phyloP scores from a whole-genome alignment of 2,888 invertebrate genomes.

The Drosophila buzzatii region DNA sequence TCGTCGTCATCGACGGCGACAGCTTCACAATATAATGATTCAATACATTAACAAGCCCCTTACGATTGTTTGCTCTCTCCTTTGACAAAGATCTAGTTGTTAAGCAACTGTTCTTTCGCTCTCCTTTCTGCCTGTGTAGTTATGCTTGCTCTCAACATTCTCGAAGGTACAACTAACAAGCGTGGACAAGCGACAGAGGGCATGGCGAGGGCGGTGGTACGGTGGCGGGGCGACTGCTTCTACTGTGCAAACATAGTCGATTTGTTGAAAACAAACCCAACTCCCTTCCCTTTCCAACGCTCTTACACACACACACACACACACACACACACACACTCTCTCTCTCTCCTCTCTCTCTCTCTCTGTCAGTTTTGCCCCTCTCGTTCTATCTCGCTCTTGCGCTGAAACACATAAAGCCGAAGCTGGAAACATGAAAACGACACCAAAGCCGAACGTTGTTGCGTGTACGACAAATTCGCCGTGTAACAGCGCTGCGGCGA shows the following conservation, averaged over 20 bases:
- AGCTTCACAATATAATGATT: slow-evolving; percentile 1
- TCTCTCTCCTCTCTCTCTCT: neutral
- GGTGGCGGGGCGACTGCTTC: slow-evolving; percentile 1
- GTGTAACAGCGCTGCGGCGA: slow-evolving; percentile 60
- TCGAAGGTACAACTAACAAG: slow-evolving; percentile 50
- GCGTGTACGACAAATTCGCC: slow-evolving; percentile 53
- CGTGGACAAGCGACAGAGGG: slow-evolving; percentile 2
- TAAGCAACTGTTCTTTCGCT: slow-evolving; percentile 5
- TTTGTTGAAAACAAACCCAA: slow-evolving; percentile 59
- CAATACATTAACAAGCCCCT: slow-evolving; percentile 5
- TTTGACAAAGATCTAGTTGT: slow-evolving; percentile 3
- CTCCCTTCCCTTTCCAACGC: no score
- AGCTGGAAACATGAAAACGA: slow-evolving; percentile 16
- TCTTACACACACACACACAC: no score
- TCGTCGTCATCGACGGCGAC: no score
- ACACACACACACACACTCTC: neutral
- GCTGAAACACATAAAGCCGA: slow-evolving; percentile 6
- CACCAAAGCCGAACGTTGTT: slow-evolving; percentile 30
- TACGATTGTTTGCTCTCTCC: slow-evolving; percentile 7
- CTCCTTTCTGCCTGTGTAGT: slow-evolving; percentile 36
- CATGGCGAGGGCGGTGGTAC: neutral
- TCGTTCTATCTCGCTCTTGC: neutral
- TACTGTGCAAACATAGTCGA: slow-evolving; percentile 57
- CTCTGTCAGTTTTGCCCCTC: neutral
- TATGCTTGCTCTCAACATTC: slow-evolving; percentile 41